These are phyloP conservation scores for Vireo altiloquus DNA, from an alignment of 2,113 vertebrate genomes.

Conservation along the genomic window DNA sequence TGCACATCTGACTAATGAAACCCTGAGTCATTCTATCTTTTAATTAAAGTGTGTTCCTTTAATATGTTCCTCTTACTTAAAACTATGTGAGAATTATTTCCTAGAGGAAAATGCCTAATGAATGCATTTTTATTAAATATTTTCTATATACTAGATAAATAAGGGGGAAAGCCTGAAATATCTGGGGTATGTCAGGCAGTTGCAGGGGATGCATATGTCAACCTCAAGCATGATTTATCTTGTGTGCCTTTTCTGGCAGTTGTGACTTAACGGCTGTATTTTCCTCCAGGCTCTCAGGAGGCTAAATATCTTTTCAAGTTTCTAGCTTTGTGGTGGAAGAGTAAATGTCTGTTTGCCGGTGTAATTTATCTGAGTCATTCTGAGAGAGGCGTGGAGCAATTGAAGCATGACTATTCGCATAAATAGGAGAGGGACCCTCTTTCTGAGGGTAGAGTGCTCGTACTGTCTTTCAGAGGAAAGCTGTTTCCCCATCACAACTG, in stretches of 20 bases:
- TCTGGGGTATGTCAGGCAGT: neutral
- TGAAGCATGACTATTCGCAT: slow-evolving; percentile 18
- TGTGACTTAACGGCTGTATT: slow-evolving; percentile 66
- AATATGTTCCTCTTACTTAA: neutral
- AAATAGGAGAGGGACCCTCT: neutral
- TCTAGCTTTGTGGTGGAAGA: slow-evolving; percentile 26
- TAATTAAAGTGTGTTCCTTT: slow-evolving; percentile 34
- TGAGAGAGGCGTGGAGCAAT: slow-evolving; percentile 65
- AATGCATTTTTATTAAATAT: neutral
- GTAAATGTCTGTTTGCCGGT: slow-evolving; percentile 49
- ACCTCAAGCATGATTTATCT: slow-evolving; percentile 52
- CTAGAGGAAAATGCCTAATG: neutral
- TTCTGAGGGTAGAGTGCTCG: neutral
- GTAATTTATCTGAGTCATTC: slow-evolving; percentile 75
- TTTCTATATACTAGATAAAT: neutral
- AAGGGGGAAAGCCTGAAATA: neutral
- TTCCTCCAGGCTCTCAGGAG: slow-evolving; percentile 54
- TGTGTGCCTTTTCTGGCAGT: slow-evolving; percentile 11
- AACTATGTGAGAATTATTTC: neutral
- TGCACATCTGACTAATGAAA: neutral
- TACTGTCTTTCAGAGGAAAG: neutral
- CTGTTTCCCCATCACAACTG: neutral
- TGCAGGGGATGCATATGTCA: slow-evolving; percentile 40
- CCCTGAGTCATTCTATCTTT: slow-evolving; percentile 14
- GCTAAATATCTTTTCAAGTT: slow-evolving; percentile 44